A percentile compares a stretch with the other conserved stretches of the same genome.
phyloP scores from a whole-genome alignment of 2,797 vertebrate genomes.

The Garrulus glandarius region DNA sequence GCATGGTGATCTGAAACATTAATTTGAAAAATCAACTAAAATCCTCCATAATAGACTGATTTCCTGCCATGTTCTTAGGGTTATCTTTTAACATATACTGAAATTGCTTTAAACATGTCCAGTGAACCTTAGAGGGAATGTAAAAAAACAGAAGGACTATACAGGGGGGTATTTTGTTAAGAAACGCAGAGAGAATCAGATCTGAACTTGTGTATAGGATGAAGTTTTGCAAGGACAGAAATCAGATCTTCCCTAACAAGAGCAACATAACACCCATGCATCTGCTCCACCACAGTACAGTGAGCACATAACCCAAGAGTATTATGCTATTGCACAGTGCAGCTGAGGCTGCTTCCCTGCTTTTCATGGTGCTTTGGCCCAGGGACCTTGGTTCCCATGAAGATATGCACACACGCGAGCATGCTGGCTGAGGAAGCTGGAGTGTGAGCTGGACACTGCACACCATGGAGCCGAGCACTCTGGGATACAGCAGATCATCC shows the following conservation, averaged over 20 bases:
- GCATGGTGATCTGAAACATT: constrained; percentile 41
- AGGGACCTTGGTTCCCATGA: background rate
- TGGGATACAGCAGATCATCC: background rate
- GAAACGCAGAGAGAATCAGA: background rate
- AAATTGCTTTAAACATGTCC: constrained; percentile 4
- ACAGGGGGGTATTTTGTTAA: background rate
- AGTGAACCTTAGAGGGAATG: background rate
- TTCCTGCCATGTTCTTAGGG: background rate
- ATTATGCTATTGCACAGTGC: background rate
- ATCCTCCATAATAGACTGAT: background rate
- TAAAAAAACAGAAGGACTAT: background rate
- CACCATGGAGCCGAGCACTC: background rate
- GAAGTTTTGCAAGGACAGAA: background rate
- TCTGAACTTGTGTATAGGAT: background rate
- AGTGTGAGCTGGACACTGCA: background rate
- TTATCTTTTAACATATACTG: background rate
- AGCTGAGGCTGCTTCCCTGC: background rate
- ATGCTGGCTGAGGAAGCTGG: background rate
- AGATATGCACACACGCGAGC: background rate
- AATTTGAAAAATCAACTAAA: constrained; percentile 51
- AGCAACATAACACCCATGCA: background rate
- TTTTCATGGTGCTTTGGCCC: background rate
- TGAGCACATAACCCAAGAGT: background rate
- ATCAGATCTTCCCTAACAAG: background rate
- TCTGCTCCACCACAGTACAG: background rate